phyloP scores from a whole-genome alignment of 2,113 vertebrate species.

The Daboia siamensis region DNA sequence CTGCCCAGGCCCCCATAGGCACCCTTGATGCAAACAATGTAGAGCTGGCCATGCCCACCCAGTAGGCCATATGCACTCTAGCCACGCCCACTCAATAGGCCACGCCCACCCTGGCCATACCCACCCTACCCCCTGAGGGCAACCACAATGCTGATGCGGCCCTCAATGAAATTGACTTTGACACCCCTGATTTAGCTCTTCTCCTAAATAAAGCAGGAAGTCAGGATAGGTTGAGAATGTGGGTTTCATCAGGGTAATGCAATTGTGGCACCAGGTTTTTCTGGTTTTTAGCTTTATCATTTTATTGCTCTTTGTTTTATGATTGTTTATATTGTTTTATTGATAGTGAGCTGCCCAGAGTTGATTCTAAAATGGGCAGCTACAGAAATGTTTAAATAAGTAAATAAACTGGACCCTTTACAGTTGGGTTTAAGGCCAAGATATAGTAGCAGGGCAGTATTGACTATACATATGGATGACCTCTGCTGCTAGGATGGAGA shows the following conservation, averaged over 20 bases:
- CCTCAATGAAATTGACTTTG: no score
- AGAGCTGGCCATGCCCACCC: no score
- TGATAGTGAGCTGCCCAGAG: background rate
- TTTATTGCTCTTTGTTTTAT: background rate
- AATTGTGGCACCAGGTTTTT: background rate
- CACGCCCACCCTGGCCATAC: no score
- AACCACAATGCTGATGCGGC: no score
- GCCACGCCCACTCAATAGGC: no score
- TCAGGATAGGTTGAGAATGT: background rate
- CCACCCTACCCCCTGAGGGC: no score
- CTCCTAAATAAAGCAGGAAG: background rate
- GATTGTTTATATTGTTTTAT: background rate
- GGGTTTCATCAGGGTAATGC: background rate
- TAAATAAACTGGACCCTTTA: background rate
- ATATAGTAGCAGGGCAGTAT: background rate
- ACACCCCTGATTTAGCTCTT: background rate
- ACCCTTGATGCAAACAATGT: no score
- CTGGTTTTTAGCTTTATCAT: background rate
- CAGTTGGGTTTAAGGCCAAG: background rate
- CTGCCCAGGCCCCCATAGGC: no score
- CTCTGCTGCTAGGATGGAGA: background rate
- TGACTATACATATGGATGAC: background rate
- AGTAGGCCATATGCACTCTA: no score
- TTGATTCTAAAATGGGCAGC: background rate
- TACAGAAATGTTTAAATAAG: background rate